phyloP scores from a whole-genome alignment of 2,797 vertebrate genomes.

The Arremon aurantiirostris region DNA sequence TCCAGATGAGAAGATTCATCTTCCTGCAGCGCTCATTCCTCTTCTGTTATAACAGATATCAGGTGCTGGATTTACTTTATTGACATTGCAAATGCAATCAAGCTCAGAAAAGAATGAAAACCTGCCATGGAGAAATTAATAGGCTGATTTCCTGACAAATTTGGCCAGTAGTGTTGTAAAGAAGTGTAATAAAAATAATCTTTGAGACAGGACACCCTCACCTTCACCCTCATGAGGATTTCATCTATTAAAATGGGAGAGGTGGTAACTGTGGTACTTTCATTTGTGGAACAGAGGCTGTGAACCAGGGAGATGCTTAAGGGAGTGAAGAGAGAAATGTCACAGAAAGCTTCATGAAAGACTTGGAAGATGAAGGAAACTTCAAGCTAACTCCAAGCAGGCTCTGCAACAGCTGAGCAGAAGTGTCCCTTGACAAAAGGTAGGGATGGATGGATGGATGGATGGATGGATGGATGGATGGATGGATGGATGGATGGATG shows the following conservation, averaged over 20 bases:
- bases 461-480: background rate
- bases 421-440: fast-evolving
- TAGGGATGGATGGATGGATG: background rate
- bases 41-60: background rate
- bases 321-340: background rate
- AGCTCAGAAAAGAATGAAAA: background rate
- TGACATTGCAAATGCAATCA: background rate
- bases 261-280: background rate
- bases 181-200: background rate
- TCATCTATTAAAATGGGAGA: background rate
- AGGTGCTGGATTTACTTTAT: background rate
- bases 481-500: background rate
- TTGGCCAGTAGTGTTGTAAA: background rate
- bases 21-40: background rate
- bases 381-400: background rate
- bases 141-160: background rate
- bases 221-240: background rate
- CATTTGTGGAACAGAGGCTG: background rate
- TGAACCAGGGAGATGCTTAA: background rate
- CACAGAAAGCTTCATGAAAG: background rate
- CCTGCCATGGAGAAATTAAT: background rate
- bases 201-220: background rate
- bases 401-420: background rate
- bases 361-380: background rate
- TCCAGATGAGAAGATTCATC: background rate